Evolutionary conservation across 1,140 invertebrate genomes (phyloP).

Genomic region (Aphis gossypii): DNA sequence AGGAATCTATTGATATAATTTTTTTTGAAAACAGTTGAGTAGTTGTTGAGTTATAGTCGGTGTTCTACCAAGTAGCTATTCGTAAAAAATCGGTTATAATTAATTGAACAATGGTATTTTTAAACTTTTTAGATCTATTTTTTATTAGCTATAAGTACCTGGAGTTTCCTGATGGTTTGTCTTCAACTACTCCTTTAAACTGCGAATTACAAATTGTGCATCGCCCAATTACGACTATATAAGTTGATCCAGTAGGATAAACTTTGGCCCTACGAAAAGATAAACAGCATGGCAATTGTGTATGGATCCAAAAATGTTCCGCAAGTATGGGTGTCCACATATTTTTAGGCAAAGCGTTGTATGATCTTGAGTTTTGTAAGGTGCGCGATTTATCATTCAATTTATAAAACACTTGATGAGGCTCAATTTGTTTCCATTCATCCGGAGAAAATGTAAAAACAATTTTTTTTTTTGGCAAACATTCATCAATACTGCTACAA

Average conservation of each 20-base stretch:
- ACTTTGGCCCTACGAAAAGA: background rate
- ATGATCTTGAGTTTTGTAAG: background rate
- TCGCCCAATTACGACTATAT: background rate
- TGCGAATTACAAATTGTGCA: background rate
- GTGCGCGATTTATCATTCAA: background rate
- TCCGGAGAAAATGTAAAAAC: background rate
- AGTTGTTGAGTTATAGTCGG: too few species aligned
- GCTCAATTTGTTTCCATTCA: background rate
- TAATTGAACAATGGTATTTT: too few species aligned
- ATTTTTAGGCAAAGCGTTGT: background rate
- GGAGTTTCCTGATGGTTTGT: too few species aligned
- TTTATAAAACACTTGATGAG: background rate
- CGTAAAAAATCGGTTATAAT: too few species aligned
- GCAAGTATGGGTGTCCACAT: background rate
- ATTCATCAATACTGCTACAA: background rate
- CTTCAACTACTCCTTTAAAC: background rate
- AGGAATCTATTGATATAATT: too few species aligned
- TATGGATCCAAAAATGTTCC: background rate
- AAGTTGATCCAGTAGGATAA: background rate
- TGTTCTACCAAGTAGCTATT: too few species aligned
- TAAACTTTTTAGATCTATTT: too few species aligned
- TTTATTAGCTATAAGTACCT: too few species aligned
- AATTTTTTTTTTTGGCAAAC: background rate
- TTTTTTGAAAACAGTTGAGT: too few species aligned
- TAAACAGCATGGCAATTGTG: background rate